Conservation (phyloP, 2,888 invertebrate genomes). For the Epinotia brunnichana region DNA sequence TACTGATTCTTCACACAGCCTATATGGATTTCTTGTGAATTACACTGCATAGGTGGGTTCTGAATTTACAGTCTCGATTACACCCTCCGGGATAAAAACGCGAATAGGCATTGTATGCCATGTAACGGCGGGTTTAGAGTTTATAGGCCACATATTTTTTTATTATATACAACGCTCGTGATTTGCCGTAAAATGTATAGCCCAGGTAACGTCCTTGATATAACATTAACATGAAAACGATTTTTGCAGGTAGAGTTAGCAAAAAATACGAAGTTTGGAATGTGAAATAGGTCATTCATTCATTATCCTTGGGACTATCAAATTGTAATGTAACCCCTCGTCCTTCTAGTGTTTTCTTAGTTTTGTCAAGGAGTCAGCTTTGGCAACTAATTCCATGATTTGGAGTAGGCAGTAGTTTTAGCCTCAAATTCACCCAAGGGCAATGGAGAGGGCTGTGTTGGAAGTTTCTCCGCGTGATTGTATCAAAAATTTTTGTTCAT, state of each 20-base stretch:
- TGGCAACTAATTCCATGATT: too few relatives aligned
- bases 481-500: too few relatives aligned
- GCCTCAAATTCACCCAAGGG: too few relatives aligned
- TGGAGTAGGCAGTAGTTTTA: too few relatives aligned
- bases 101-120: conserved; percentile 15
- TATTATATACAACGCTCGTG: conserved; percentile 23
- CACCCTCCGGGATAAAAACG: conserved; percentile 3
- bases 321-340: too few relatives aligned
- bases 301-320: too few relatives aligned
- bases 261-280: not conserved
- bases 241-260: conserved; percentile 23
- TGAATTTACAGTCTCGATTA: conserved; percentile 15
- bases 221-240: conserved; percentile 35
- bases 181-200: conserved; percentile 30
- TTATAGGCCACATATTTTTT: conserved; percentile 29
- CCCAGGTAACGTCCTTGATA: conserved; percentile 32
- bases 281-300: too few relatives aligned
- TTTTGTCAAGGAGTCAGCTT: too few relatives aligned
- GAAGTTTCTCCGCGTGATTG: too few relatives aligned
- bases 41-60: not conserved
- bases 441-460: too few relatives aligned
- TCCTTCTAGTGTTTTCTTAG: too few relatives aligned
- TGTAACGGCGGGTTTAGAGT: conserved; percentile 7
- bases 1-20: not conserved
- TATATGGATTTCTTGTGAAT: not conserved